phyloP scores from a whole-genome alignment of 2,113 vertebrate species.

The Actenoides hombroni region DNA sequence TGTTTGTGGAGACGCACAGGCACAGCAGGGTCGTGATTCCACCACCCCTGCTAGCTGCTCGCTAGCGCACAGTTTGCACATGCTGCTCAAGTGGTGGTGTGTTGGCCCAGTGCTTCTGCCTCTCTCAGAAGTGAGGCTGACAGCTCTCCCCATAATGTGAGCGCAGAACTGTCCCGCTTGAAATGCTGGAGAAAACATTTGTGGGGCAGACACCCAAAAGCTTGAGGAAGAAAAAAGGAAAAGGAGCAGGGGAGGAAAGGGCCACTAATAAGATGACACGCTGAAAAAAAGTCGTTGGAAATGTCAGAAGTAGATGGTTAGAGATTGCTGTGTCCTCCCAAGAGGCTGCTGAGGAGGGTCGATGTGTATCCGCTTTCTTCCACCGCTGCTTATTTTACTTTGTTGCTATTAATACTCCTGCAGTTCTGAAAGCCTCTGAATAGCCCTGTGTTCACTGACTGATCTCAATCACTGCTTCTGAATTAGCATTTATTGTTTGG shows the following conservation, averaged over 20 bases:
- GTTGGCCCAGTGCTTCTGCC: neutral
- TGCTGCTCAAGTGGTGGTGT: neutral
- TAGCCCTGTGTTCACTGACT: neutral
- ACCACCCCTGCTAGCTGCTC: neutral
- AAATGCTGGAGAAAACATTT: neutral
- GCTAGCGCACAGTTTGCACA: rapidly evolving
- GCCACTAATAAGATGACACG: neutral
- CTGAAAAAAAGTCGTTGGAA: neutral
- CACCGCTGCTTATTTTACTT: neutral
- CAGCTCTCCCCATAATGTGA: neutral
- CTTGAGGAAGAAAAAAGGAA: neutral
- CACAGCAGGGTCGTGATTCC: neutral
- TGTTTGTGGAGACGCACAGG: neutral
- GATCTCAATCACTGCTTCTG: neutral
- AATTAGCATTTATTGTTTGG: neutral
- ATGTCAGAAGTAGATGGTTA: neutral
- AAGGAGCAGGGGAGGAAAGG: neutral
- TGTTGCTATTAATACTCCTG: neutral
- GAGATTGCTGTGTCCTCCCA: rapidly evolving
- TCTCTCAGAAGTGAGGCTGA: rapidly evolving
- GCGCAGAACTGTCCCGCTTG: rapidly evolving
- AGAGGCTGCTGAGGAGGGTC: neutral
- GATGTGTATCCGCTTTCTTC: neutral
- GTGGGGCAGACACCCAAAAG: neutral
- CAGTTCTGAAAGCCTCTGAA: neutral